Evolutionary conservation across 64 coral and sea anemone species (phyloP), one percentile per base, ranked within the genome.

Genomic region (Pocillopora damicornis): DNA sequence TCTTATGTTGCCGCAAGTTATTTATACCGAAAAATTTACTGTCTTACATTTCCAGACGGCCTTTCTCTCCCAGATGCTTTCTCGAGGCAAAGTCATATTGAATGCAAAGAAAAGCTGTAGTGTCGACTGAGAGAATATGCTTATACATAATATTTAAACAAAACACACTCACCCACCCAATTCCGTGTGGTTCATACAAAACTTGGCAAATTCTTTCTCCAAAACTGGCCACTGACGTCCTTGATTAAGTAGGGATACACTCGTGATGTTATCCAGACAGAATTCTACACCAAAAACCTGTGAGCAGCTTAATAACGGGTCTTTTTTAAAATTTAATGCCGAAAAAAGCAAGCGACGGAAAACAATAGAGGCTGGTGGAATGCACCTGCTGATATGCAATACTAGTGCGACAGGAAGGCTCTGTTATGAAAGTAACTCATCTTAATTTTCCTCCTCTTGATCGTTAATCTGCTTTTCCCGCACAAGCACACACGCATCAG

Each of bases 371-470:
- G 42, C 64, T 11, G 65, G 2, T 15, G 1, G 42, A 18, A 73
- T 85, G 68, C 81, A 85, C 81, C 81, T 85, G 81, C 65, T 85
- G 81, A 58, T 58, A 85, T 71, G 65, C 37, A 65, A 85, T 73
- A 85, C 81, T 72, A 11, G 7, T 38, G 37, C 69, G 64, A 72
- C 63, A 45, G 9, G 56, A 18, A 23, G 81, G 42, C 81, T 56
- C 38, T 71, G 65, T 85, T 85, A 58, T 85, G 35, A 85, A 58
- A 57, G 81, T 72, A 72, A 72, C 37, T 42, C 37, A 84, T 85
- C 65, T 22, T 34, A 15, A 9, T 71, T 63, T 63, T 68, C 35
- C 13, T 45, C 42, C 13, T 57, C 63, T 66, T 73, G 71, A 20
- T 85, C n/a, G 7, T 51, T 51, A 51, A 51, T 58, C 18, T 56